Percentiles rank a stretch among this genome's conserved stretches.
Conservation (phyloP, 2,888 invertebrate genomes). For the Meandrusa payeni region DNA sequence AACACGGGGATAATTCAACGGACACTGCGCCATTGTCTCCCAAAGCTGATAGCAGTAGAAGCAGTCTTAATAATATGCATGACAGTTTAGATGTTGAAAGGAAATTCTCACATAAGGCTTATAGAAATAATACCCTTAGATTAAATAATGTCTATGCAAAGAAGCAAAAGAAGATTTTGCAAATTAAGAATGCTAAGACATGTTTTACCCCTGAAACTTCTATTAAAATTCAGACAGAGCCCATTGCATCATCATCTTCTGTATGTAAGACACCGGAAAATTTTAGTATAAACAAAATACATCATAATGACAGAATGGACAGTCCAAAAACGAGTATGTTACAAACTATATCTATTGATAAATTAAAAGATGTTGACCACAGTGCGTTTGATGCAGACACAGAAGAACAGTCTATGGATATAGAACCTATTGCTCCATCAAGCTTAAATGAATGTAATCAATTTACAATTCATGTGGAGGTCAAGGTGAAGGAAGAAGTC, state of each 20-base stretch:
- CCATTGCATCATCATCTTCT: slow-evolving; percentile 54
- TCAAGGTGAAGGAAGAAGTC: slow-evolving; percentile 65
- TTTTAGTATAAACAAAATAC: slow-evolving; percentile 55
- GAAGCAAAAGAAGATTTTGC: slow-evolving; percentile 68
- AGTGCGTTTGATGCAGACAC: slow-evolving; percentile 61
- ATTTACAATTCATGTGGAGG: slow-evolving; percentile 41
- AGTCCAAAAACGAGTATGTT: slow-evolving; percentile 41
- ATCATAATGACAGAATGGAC: slow-evolving; percentile 38
- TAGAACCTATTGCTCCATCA: slow-evolving; percentile 52
- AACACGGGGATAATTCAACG: slow-evolving; percentile 65
- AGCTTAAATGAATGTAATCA: slow-evolving; percentile 40
- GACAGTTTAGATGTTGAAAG: slow-evolving; percentile 35
- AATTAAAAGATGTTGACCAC: slow-evolving; percentile 46
- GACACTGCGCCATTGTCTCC: slow-evolving; percentile 51
- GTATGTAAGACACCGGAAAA: slow-evolving; percentile 50
- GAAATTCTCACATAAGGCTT: slow-evolving; percentile 40
- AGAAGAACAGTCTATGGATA: slow-evolving; percentile 65
- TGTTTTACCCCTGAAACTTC: slow-evolving; percentile 28
- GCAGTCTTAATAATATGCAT: slow-evolving; percentile 34
- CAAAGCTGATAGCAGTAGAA: slow-evolving; percentile 42
- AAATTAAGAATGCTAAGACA: slow-evolving; percentile 64
- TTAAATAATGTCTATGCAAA: slow-evolving; percentile 69
- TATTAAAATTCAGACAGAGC: slow-evolving; percentile 37
- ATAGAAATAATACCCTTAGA: slow-evolving; percentile 49
- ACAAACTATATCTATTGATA: slow-evolving; percentile 55